These are phyloP conservation scores for Zenarchopterus dispar DNA, from an alignment of 2,797 vertebrate genomes.

Conservation along the genomic window DNA sequence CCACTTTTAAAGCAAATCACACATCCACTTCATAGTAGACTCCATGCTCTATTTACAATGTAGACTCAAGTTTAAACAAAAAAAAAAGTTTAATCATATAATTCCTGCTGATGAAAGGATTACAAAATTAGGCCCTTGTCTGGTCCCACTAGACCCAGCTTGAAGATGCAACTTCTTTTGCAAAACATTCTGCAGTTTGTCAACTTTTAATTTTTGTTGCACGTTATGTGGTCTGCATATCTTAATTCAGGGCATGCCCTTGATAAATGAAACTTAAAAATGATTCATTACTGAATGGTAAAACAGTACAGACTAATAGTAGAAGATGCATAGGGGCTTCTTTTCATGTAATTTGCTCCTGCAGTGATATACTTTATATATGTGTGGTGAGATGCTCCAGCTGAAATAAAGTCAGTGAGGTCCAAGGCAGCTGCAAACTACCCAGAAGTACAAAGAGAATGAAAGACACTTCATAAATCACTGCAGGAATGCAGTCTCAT, in stretches of 20 bases:
- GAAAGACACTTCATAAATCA: slow-evolving; percentile 74
- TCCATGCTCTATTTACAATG: too few species aligned
- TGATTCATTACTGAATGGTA: slow-evolving; percentile 1
- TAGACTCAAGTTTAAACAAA: too few species aligned
- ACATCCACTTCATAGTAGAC: too few species aligned
- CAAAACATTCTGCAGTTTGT: slow-evolving; percentile 28
- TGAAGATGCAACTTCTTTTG: slow-evolving; percentile 23
- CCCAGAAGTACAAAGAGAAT: slow-evolving; percentile 42
- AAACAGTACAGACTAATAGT: neutral
- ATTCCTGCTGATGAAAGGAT: too few species aligned
- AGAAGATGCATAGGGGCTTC: neutral
- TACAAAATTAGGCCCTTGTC: slow-evolving; percentile 14
- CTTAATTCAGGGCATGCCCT: slow-evolving; percentile 1
- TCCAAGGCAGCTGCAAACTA: slow-evolving; percentile 56
- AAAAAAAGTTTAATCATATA: too few species aligned
- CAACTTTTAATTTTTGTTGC: slow-evolving; percentile 25
- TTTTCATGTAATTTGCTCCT: slow-evolving; percentile 8
- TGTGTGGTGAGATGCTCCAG: slow-evolving; percentile 8
- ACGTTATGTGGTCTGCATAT: slow-evolving; percentile 10
- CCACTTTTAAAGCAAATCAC: too few species aligned
- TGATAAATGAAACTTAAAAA: slow-evolving; percentile 36
- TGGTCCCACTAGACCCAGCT: slow-evolving; percentile 25
- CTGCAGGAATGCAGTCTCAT: slow-evolving; percentile 71
- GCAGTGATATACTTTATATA: neutral
- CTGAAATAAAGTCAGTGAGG: slow-evolving; percentile 16